Conservation (phyloP, 2,888 invertebrate genomes). For the Leptodirus hochenwartii region DNA sequence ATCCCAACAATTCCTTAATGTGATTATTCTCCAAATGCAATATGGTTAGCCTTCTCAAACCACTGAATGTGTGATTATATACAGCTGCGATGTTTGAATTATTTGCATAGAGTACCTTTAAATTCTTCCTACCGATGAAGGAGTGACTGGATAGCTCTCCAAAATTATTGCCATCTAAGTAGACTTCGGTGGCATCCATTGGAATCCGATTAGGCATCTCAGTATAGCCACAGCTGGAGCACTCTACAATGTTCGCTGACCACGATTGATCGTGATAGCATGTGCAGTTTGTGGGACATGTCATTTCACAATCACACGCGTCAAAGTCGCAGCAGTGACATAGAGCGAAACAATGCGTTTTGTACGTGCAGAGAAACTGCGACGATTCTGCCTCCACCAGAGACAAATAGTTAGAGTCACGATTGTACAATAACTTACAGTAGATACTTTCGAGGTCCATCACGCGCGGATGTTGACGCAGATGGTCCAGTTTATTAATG, state of each 20-base stretch:
- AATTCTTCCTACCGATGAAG: slow-evolving; percentile 80
- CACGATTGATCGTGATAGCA: slow-evolving; percentile 91
- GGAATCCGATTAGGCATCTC: slow-evolving; percentile 77
- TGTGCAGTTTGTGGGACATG: slow-evolving; percentile 82
- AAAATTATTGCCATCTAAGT: slow-evolving; percentile 83
- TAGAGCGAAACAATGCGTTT: slow-evolving; percentile 82
- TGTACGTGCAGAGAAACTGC: slow-evolving; percentile 83
- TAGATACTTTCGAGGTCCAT: slow-evolving; percentile 82
- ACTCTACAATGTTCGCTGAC: slow-evolving; percentile 85
- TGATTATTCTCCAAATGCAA: slow-evolving; percentile 79
- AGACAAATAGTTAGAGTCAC: slow-evolving; percentile 70
- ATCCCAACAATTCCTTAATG: slow-evolving; percentile 60
- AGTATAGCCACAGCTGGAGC: slow-evolving; percentile 62
- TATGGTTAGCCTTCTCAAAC: slow-evolving; percentile 56
- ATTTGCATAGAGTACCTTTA: slow-evolving; percentile 74
- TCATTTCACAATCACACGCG: slow-evolving; percentile 95
- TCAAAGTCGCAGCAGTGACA: slow-evolving; percentile 95
- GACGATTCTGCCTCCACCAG: slow-evolving; percentile 72
- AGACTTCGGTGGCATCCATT: slow-evolving; percentile 91
- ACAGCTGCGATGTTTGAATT: slow-evolving; percentile 71
- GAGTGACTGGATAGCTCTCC: slow-evolving; percentile 73
- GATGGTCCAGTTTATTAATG: slow-evolving; percentile 66
- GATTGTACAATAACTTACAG: slow-evolving; percentile 71
- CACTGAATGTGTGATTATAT: slow-evolving; percentile 82
- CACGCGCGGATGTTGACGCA: slow-evolving; percentile 74